phyloP scores from a whole-genome alignment of 1,140 invertebrate genomes.

The Amyelois transitella region DNA sequence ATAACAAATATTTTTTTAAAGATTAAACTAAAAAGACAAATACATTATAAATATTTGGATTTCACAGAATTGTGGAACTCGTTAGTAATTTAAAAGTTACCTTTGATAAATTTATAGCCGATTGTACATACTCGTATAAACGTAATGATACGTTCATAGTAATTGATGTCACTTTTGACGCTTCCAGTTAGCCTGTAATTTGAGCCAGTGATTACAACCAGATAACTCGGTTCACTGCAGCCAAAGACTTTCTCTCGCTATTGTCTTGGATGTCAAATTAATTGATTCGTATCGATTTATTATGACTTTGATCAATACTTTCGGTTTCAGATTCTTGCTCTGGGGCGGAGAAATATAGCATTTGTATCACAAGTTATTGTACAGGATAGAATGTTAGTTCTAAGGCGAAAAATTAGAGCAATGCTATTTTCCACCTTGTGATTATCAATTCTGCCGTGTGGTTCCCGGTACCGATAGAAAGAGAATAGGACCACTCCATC shows the following conservation, averaged over 20 bases:
- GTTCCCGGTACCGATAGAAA: too few species aligned
- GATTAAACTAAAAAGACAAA: too few species aligned
- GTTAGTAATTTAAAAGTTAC: too few species aligned
- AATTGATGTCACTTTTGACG: constrained; percentile 24
- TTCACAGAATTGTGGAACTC: too few species aligned
- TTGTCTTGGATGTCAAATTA: constrained; percentile 5
- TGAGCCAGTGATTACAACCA: not conserved
- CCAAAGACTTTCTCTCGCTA: not conserved
- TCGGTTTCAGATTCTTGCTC: not conserved
- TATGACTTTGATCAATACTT: constrained; percentile 1
- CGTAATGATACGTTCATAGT: constrained; percentile 14
- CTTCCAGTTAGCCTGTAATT: constrained; percentile 18
- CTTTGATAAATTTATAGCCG: not conserved
- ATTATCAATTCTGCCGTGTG: too few species aligned
- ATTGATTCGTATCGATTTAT: constrained; percentile 15
- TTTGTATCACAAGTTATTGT: not conserved
- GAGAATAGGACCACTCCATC: too few species aligned
- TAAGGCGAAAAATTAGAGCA: not conserved
- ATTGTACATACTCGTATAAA: constrained; percentile 11
- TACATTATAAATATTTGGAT: too few species aligned
- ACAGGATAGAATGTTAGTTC: not conserved
- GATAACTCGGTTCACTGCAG: not conserved
- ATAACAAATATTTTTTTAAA: too few species aligned
- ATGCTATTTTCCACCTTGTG: too few species aligned
- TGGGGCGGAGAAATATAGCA: not conserved